Evolutionary conservation across 2,888 invertebrate species (phyloP).

Genomic region (Ormyrus nitidulus): DNA sequence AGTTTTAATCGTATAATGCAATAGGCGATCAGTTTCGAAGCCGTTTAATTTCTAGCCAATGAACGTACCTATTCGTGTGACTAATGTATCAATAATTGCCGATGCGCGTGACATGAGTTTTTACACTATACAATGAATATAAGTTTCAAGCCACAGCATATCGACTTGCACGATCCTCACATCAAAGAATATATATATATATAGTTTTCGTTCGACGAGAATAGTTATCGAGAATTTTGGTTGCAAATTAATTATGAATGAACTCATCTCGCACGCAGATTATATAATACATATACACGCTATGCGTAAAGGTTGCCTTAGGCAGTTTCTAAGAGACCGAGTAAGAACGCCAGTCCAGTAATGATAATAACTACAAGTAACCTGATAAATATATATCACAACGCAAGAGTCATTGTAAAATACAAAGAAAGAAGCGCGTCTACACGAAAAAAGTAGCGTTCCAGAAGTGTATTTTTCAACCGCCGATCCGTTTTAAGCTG

Average conservation of each 20-base stretch:
- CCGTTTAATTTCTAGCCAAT: slow-evolving; percentile 40
- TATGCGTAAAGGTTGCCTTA: slow-evolving; percentile 61
- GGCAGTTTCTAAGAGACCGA: slow-evolving; percentile 62
- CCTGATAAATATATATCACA: slow-evolving; percentile 36
- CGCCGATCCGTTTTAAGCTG: slow-evolving; percentile 38
- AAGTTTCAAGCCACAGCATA: neutral
- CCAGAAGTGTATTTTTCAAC: slow-evolving; percentile 50
- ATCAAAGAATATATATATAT: neutral
- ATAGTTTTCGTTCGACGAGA: neutral
- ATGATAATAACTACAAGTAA: slow-evolving; percentile 56
- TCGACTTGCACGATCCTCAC: no score
- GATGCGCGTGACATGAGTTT: slow-evolving; percentile 50
- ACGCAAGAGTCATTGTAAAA: slow-evolving; percentile 42
- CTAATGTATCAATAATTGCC: slow-evolving; percentile 43
- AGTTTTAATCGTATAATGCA: slow-evolving; percentile 14
- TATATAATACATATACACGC: slow-evolving; percentile 36
- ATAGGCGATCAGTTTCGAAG: neutral
- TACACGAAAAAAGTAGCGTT: slow-evolving; percentile 12
- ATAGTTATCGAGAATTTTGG: neutral
- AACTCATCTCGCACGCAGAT: slow-evolving; percentile 49
- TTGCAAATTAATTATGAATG: slow-evolving; percentile 36
- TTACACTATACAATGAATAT: neutral
- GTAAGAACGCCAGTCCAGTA: slow-evolving; percentile 63
- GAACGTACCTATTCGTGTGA: slow-evolving; percentile 56
- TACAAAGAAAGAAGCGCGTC: slow-evolving; percentile 17